phyloP scores from a whole-genome alignment of 2,113 vertebrate species.

The Mastomys coucha region DNA sequence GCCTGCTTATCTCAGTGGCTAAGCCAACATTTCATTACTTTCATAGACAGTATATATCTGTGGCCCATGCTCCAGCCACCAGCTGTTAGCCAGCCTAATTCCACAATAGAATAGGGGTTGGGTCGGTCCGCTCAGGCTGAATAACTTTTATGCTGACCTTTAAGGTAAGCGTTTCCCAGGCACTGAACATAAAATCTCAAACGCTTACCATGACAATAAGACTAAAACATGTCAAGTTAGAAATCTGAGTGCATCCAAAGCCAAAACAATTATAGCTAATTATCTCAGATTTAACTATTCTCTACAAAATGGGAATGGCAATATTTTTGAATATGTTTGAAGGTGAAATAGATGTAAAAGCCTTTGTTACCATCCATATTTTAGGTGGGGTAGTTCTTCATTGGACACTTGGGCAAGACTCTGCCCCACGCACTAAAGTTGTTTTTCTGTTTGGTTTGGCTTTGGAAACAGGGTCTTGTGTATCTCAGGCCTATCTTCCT shows the following conservation, averaged over 20 bases:
- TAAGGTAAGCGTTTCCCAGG: background rate
- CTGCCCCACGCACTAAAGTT: no score
- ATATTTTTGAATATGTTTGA: background rate
- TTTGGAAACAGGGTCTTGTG: background rate
- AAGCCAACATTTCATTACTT: conserved; percentile 58
- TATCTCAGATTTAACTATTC: background rate
- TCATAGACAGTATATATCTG: conserved; percentile 64
- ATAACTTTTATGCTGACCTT: background rate
- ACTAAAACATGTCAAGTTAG: background rate
- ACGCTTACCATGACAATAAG: background rate
- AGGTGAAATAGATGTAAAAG: background rate
- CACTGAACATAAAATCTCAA: background rate
- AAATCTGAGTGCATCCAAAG: background rate
- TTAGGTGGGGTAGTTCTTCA: background rate
- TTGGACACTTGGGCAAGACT: no score
- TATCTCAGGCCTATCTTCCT: no score
- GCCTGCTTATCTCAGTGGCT: conserved; percentile 38
- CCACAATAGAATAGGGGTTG: background rate
- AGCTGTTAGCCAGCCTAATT: conserved; percentile 29
- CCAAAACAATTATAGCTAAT: background rate
- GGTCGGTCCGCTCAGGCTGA: background rate
- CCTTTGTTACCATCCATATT: background rate
- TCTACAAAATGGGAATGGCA: background rate
- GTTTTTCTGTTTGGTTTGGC: background rate
- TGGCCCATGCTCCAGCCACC: background rate